Percentiles rank a stretch among this genome's conserved stretches.
Conservation (phyloP, 2,888 invertebrate genomes). For the Epirrita christyi region DNA sequence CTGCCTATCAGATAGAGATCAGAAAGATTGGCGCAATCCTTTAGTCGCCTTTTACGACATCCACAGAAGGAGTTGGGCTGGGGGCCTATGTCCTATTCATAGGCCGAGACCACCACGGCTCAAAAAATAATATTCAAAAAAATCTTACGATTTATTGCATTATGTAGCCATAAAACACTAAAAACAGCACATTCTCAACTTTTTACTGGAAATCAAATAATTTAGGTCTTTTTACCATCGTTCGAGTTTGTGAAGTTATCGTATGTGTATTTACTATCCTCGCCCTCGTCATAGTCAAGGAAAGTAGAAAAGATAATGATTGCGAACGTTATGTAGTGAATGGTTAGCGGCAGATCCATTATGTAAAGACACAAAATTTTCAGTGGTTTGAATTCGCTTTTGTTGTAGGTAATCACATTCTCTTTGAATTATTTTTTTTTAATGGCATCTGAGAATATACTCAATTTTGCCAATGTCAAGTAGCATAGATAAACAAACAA, state of each 20-base stretch:
- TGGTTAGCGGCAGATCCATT: conserved; percentile 51
- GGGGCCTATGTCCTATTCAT: too few species aligned
- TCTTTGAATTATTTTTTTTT: too few species aligned
- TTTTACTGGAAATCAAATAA: background rate
- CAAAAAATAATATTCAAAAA: background rate
- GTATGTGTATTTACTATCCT: conserved; percentile 21
- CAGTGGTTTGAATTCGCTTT: conserved; percentile 19
- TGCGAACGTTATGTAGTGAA: conserved; percentile 53
- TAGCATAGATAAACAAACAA: too few species aligned
- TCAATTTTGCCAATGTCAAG: too few species aligned
- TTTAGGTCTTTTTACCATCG: conserved; percentile 3
- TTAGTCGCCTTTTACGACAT: too few species aligned
- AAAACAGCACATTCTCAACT: conserved; percentile 3
- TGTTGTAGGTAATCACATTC: too few species aligned
- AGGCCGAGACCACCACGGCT: too few species aligned
- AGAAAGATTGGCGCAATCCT: too few species aligned
- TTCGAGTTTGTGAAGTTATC: conserved; percentile 8
- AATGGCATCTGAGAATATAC: too few species aligned
- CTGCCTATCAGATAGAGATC: too few species aligned
- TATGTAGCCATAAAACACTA: conserved; percentile 1
- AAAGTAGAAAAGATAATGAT: conserved; percentile 45
- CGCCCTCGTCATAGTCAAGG: conserved; percentile 27
- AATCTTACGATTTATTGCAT: conserved; percentile 17
- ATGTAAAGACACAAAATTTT: conserved; percentile 30
- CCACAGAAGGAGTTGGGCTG: too few species aligned